These are phyloP conservation scores for Drosophila cracens DNA, from an alignment of 2,888 invertebrate species.

Conservation along the genomic window DNA sequence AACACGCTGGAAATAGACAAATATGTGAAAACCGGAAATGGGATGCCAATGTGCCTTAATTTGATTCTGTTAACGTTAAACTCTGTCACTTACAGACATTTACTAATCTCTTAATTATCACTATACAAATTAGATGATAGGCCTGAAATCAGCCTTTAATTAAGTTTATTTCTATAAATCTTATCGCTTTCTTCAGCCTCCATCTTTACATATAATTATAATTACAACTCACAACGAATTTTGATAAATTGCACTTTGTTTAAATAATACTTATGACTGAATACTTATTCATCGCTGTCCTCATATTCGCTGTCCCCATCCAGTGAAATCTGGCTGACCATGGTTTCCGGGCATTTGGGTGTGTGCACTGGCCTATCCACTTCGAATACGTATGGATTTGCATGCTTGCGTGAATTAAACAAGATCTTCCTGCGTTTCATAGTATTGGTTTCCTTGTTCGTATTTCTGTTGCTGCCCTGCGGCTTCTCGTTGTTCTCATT, in stretches of 20 bases:
- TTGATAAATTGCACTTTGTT: background rate
- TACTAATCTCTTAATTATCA: background rate
- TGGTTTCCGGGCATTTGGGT: conserved; percentile 52
- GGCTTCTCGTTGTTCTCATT: conserved; percentile 2
- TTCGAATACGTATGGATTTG: conserved; percentile 9
- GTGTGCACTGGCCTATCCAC: conserved; percentile 19
- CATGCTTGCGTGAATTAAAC: conserved; percentile 12
- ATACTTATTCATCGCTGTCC: conserved; percentile 28
- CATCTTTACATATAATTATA: background rate
- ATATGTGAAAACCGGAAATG: background rate
- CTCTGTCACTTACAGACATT: background rate
- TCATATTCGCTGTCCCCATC: conserved; percentile 23
- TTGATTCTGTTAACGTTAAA: background rate
- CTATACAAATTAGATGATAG: background rate
- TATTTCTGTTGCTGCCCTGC: background rate
- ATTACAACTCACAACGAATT: conserved; percentile 4
- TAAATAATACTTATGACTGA: too few relatives aligned
- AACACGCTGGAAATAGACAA: background rate
- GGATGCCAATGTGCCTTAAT: background rate
- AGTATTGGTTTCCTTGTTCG: background rate
- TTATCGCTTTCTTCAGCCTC: background rate
- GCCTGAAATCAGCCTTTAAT: background rate
- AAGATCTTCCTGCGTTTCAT: conserved; percentile 15
- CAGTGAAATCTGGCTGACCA: conserved; percentile 38
- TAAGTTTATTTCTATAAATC: background rate